Evolutionary conservation across 2,113 vertebrate species (phyloP), one percentile per base, ranked within the genome.

Genomic region (Bubalus kerabau): DNA sequence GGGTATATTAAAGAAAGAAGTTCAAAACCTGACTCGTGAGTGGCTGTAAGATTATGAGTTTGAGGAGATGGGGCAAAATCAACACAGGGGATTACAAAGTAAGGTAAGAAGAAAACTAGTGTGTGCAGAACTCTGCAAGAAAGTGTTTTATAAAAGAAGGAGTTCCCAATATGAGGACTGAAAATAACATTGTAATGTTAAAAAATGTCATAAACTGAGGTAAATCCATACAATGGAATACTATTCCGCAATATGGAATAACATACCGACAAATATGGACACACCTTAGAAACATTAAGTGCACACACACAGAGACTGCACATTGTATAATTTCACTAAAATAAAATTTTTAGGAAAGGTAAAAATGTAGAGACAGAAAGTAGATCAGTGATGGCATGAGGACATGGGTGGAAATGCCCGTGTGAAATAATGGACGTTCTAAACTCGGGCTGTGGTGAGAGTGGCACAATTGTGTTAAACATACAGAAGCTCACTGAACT

Each of bases 1-100:
- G 11, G 13, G 4, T 28, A 81, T 60, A 94, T 87, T 46, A 80
- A 85, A 12, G 16, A 74, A 71, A 81, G 26, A 89, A 59, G 28
- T 26, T 19, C n/a, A 46, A 71, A 5, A 19, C 36, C 9, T 30
- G 28, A 71, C 4, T 6, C 0, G 2, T 76, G 19, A 24, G n/a
- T 28, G 19, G 10, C 6, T 10, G 15, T 26, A 40, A 50, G 23
- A 59, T 59, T 82, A 21, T 46, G 36, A 74, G 36, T n/a, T 64
- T 83, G 57, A 40, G 40, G 54, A 71, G 21, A 24, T 67, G 15
- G 74, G 62, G 59, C 40, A 88, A 74, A 90, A 36, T 84, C 12
- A 52, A 21, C 16, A 59, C 50, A 60, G 5, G 14, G 6, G 43
- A 80, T 46, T 83, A 56, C 4, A 2, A 74, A 50, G 19, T 15